Evolutionary conservation across 2,113 vertebrate genomes (phyloP).

Genomic region (Poeciliopsis turrubarensis): DNA sequence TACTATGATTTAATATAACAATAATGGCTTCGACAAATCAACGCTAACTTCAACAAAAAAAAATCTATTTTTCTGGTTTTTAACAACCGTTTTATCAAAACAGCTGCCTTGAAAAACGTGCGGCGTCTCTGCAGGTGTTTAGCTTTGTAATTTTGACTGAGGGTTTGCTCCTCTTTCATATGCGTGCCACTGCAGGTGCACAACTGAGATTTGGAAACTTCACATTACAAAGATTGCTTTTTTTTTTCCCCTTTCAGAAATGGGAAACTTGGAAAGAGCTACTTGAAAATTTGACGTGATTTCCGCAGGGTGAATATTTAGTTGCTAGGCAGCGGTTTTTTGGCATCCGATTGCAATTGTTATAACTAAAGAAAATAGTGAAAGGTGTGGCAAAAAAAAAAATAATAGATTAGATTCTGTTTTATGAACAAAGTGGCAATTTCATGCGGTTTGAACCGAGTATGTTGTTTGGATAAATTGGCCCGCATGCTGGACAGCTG

Average conservation of each 20-base stretch:
- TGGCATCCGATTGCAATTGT: constrained; percentile 65
- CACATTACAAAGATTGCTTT: constrained; percentile 46
- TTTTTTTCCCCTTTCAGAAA: constrained; percentile 37
- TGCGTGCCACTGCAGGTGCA: constrained; percentile 25
- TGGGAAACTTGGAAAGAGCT: constrained; percentile 63
- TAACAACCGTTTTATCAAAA: constrained; percentile 17
- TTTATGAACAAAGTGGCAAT: constrained; percentile 57
- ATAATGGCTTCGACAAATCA: not conserved
- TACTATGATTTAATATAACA: not conserved
- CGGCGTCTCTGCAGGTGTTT: constrained; percentile 2
- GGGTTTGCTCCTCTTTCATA: constrained; percentile 31
- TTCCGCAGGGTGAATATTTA: constrained; percentile 73
- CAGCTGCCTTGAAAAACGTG: constrained; percentile 12
- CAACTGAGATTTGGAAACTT: constrained; percentile 58
- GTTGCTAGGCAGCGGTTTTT: constrained; percentile 80
- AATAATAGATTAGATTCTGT: constrained; percentile 50
- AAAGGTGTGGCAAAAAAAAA: constrained; percentile 25
- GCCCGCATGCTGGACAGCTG: constrained; percentile 52
- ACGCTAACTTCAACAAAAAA: not conserved
- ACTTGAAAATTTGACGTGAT: constrained; percentile 55
- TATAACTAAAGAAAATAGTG: constrained; percentile 50
- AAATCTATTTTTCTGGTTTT: constrained; percentile 8
- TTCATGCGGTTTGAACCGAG: constrained; percentile 48
- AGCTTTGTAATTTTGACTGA: constrained; percentile 18
- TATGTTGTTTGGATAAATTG: constrained; percentile 65